Conservation (phyloP, 2,113 vertebrate species). For the Xiphias gladius region DNA sequence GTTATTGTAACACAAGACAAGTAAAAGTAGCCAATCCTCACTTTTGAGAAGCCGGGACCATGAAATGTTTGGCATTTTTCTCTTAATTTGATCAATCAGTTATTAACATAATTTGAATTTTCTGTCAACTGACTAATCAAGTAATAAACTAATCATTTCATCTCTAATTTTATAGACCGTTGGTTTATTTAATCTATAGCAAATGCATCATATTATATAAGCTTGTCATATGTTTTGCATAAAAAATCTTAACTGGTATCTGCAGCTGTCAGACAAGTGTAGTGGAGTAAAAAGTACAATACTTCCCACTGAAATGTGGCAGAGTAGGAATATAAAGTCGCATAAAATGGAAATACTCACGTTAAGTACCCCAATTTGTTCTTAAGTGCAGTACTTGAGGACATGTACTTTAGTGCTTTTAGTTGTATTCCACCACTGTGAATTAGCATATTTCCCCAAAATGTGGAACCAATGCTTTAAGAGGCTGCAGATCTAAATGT, state of each 20-base stretch:
- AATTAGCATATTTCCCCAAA: no score
- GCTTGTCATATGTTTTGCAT: no score
- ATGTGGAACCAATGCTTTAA: no score
- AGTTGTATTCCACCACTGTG: not conserved
- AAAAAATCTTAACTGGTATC: not conserved
- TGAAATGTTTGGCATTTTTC: not conserved
- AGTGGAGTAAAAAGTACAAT: not conserved
- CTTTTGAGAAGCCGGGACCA: no score
- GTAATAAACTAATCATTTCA: not conserved
- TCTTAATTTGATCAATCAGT: not conserved
- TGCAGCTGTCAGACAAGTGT: not conserved
- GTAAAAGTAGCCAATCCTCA: no score
- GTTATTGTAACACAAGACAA: not conserved
- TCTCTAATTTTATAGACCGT: not conserved
- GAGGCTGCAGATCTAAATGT: no score
- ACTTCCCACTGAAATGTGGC: no score
- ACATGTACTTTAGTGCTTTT: no score
- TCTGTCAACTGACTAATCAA: not conserved
- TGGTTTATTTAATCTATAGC: no score
- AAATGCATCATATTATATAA: no score
- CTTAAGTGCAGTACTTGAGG: no score
- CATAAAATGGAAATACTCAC: not conserved
- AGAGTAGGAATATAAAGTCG: not conserved
- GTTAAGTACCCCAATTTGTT: no score
- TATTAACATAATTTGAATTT: not conserved